Evolutionary conservation across 2,888 invertebrate species (phyloP).

Genomic region (Tryphoninae sp.): DNA sequence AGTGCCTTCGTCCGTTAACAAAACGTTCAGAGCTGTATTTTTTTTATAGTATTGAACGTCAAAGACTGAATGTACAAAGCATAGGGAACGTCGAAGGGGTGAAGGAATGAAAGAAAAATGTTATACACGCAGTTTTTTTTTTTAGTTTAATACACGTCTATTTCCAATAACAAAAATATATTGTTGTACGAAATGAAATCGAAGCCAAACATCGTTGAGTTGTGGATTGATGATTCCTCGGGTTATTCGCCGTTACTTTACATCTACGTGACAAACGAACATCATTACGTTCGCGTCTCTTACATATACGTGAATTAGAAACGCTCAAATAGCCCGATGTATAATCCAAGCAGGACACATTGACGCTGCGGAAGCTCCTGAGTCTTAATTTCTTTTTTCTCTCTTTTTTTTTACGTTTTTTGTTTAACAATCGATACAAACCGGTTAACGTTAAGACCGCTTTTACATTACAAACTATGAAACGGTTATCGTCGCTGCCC

Average conservation of each 20-base stretch:
- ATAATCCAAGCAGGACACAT: conserved; percentile 60
- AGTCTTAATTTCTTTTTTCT: conserved; percentile 51
- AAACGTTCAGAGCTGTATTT: conserved; percentile 45
- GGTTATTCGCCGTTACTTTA: conserved; percentile 40
- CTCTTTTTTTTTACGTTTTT: conserved; percentile 33
- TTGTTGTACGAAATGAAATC: conserved; percentile 75
- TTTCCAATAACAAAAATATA: conserved; percentile 77
- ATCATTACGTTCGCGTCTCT: background rate
- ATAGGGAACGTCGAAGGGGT: conserved; percentile 25
- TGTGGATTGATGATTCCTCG: conserved; percentile 52
- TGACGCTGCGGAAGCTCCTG: conserved; percentile 64
- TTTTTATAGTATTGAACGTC: conserved; percentile 44
- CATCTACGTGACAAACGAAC: conserved; percentile 38
- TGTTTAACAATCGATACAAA: conserved; percentile 57
- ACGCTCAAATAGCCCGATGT: conserved; percentile 58
- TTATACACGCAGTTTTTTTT: conserved; percentile 38
- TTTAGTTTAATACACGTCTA: conserved; percentile 72
- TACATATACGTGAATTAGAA: conserved; percentile 49
- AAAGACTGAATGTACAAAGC: conserved; percentile 57
- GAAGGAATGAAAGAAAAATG: conserved; percentile 31
- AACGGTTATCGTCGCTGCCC: conserved; percentile 36
- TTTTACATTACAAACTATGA: conserved; percentile 50
- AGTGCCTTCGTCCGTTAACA: conserved; percentile 56
- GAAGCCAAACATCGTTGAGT: conserved; percentile 70
- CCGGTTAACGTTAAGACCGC: conserved; percentile 57